Evolutionary conservation across 2,888 invertebrate species (phyloP), one percentile per base, ranked within the genome.

Genomic region (Drosophila aldrichi): DNA sequence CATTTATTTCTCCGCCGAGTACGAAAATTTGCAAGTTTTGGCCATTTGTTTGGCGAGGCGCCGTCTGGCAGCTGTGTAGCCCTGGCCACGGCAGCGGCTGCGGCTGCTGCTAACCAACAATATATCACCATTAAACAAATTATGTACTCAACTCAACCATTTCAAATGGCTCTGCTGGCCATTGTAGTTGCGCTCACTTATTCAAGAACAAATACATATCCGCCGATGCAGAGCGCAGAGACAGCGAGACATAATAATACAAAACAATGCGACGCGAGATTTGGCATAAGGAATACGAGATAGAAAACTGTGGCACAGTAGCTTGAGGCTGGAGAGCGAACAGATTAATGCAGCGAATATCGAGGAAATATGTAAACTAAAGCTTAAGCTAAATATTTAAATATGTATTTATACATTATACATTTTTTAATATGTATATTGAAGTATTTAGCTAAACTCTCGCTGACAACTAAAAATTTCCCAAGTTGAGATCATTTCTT

Each of bases 111-210:
- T 40, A 51, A 46, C 83, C 65, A 74, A 87, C 77, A 87, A 89
- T 84, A 84, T 79, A 86, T 83, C 87, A 89, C 87, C 87, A 88
- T 88, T 84, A 86, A 83, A 77, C 84, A 89, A 84, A 89, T 89
- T 84, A 84, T 84, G 77, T 87, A 87, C 87, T 84, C 84, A 79
- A 81, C 84, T 88, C 79, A 74, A 68, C 77, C 76, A 70, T 83
- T 83, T 87, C 63, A 81, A 88, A 76, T 82, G 81, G 75, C 78
- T 63, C 65, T 55, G 69, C 68, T 81, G 81, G 63, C 74, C 87
- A 82, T 88, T 82, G 79, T 77, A 73, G 57, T 46, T 52, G 68
- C 40, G 49, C 41, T 32, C 58, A 74, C 71, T 59, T 64, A 59
- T 51, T 76, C 65, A 64, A 64, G 51, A 52, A 59, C 55, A 62